Conservation (phyloP, 1,140 invertebrate species). For the Drosophila rufa region DNA sequence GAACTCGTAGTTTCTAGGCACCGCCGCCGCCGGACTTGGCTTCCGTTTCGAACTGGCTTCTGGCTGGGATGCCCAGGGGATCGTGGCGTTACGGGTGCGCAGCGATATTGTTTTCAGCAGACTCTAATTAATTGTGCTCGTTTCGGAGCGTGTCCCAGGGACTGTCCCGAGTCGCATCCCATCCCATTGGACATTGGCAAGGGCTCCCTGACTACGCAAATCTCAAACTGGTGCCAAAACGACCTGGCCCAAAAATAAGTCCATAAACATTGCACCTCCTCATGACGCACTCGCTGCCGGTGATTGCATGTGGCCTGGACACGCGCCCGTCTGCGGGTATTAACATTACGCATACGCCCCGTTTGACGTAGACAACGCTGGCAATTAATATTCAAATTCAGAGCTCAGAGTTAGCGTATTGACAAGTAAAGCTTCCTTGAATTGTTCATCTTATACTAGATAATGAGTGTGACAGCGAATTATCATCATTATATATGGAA, state of each 20-base stretch:
- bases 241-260: conserved; percentile 58
- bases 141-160: conserved; percentile 65
- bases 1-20: conserved; percentile 54
- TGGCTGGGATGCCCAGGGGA: background rate
- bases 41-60: conserved; percentile 41
- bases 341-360: conserved; percentile 62
- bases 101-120: conserved; percentile 69
- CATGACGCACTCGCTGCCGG: conserved; percentile 57
- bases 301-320: conserved; percentile 52
- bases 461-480: background rate
- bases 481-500: background rate
- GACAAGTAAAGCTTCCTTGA: conserved; percentile 18
- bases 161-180: conserved; percentile 23
- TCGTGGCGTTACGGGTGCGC: background rate
- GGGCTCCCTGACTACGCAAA: conserved; percentile 62
- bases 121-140: conserved; percentile 84
- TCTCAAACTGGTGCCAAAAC: conserved; percentile 55
- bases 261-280: conserved; percentile 61
- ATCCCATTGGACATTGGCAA: conserved; percentile 7
- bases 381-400: conserved; percentile 3
- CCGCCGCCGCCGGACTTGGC: conserved; percentile 25
- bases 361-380: conserved; percentile 32
- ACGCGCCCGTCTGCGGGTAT: conserved; percentile 44
- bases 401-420: background rate
- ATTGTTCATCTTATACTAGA: background rate